Evolutionary conservation across 2,797 vertebrate genomes (phyloP).

Genomic region (Setipinna tenuifilis): DNA sequence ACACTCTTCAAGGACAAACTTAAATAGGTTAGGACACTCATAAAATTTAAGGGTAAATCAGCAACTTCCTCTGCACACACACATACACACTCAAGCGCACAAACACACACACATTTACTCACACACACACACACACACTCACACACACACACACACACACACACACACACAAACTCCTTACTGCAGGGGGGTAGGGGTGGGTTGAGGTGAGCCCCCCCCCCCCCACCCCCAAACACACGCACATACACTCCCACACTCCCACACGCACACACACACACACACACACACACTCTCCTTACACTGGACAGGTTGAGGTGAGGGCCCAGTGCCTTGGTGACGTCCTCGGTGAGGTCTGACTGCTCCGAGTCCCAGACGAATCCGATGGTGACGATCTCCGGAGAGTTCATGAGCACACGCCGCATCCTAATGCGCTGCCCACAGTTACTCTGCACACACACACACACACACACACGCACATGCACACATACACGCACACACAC

Average conservation of each 20-base stretch:
- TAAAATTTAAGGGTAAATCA: too few relatives aligned
- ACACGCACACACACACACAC: constrained; percentile 15
- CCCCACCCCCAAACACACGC: too few relatives aligned
- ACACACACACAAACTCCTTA: constrained; percentile 61
- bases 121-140: constrained; percentile 25
- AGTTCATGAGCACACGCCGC: constrained; percentile 96
- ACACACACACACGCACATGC: neutral
- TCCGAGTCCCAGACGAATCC: constrained; percentile 97
- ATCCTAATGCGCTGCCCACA: constrained; percentile 96
- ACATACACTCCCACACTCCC: neutral
- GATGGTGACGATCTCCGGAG: constrained; percentile 96
- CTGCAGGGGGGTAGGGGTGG: constrained; percentile 90
- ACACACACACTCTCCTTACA: constrained; percentile 69
- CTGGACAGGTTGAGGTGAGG: constrained; percentile 89
- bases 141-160: constrained; percentile 37
- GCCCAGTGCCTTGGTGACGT: constrained; percentile 88
- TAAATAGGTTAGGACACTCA: too few relatives aligned
- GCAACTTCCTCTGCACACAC: neutral
- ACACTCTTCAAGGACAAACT: too few relatives aligned
- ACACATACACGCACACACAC: neutral
- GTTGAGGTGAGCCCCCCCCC: too few relatives aligned
- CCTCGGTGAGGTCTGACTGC: constrained; percentile 93
- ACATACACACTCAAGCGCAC: neutral
- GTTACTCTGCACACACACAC: constrained; percentile 79
- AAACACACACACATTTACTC: neutral